These are phyloP conservation scores for Clostera curtula DNA, from an alignment of 2,888 invertebrate species.

Conservation along the genomic window DNA sequence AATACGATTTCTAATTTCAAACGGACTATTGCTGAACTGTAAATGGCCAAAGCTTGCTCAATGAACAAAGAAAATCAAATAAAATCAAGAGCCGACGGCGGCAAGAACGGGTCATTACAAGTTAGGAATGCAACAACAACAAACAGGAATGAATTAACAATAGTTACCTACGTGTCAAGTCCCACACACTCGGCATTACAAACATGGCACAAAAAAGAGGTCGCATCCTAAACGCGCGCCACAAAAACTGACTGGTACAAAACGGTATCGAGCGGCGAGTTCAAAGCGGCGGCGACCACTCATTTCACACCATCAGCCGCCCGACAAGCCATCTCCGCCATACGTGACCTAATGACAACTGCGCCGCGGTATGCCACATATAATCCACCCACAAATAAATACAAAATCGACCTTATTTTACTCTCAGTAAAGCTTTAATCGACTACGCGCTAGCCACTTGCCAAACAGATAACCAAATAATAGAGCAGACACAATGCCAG, in stretches of 20 bases:
- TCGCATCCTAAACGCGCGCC: constrained; percentile 60
- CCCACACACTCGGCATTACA: constrained; percentile 72
- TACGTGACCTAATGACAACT: constrained; percentile 64
- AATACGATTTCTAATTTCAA: constrained; percentile 1
- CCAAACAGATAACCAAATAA: constrained; percentile 19
- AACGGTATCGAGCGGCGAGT: constrained; percentile 62
- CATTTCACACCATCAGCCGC: constrained; percentile 65
- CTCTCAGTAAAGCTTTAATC: constrained; percentile 14
- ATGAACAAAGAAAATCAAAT: constrained; percentile 28
- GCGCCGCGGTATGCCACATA: constrained; percentile 24
- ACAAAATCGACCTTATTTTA: constrained; percentile 24
- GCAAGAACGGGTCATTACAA: constrained; percentile 26
- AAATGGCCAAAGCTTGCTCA: constrained; percentile 5
- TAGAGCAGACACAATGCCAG: constrained; percentile 34
- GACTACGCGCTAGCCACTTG: too few species aligned
- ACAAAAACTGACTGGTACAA: constrained; percentile 60
- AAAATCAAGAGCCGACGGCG: constrained; percentile 14
- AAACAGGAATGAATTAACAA: constrained; percentile 64
- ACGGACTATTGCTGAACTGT: constrained; percentile 1
- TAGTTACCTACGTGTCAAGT: constrained; percentile 71
- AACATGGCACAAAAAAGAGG: constrained; percentile 66
- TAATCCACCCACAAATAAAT: constrained; percentile 11
- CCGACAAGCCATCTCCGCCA: constrained; percentile 38
- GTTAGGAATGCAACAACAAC: constrained; percentile 53
- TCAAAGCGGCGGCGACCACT: constrained; percentile 55